Conservation (phyloP, 1,140 invertebrate genomes). For the Rhopalosiphum padi region DNA sequence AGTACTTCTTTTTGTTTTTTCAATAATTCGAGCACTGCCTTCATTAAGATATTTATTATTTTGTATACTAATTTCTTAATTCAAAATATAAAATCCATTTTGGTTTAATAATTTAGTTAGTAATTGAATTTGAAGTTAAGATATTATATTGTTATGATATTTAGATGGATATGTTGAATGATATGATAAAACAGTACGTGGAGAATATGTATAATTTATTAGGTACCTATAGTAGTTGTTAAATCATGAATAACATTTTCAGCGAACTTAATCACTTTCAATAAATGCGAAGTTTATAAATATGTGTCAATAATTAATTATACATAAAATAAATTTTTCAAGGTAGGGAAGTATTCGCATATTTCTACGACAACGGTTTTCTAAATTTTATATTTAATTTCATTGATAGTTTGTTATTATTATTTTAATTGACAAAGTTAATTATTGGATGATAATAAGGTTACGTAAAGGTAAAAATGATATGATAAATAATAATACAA, state of each 20-base stretch:
- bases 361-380: not conserved
- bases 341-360: not conserved
- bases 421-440: slow-evolving; percentile 9
- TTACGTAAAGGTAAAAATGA: not conserved
- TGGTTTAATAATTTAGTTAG: not conserved
- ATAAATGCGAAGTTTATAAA: not conserved
- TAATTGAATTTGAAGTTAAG: not conserved
- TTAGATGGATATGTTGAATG: not conserved
- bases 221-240: no score
- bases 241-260: not conserved
- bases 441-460: not conserved
- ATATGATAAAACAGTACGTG: not conserved
- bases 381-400: not conserved
- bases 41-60: not conserved
- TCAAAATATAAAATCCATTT: not conserved
- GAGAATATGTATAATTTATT: no score
- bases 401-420: not conserved
- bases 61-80: not conserved
- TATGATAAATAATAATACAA: not conserved
- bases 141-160: not conserved
- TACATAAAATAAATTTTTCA: not conserved
- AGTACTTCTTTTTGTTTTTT: not conserved
- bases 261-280: not conserved
- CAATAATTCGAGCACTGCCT: not conserved
- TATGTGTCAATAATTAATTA: not conserved